Evolutionary conservation across 2,888 invertebrate species (phyloP).

Genomic region (Conomelus anceps): DNA sequence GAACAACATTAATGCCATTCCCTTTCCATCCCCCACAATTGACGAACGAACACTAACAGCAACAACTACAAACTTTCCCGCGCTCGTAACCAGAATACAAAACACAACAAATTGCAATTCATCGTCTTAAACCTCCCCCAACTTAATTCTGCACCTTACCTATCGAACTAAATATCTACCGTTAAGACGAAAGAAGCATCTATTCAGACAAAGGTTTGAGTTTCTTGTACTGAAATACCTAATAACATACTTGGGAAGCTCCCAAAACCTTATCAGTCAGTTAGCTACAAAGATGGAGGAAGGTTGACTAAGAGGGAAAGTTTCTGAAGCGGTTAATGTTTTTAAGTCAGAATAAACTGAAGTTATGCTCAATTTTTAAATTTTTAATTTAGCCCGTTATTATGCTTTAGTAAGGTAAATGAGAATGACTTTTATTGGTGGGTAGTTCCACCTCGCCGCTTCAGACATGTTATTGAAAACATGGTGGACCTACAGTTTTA

Average conservation of each 20-base stretch:
- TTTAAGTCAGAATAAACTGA: too few relatives aligned
- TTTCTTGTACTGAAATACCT: neutral
- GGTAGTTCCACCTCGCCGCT: too few relatives aligned
- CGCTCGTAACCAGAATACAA: neutral
- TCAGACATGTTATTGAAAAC: too few relatives aligned
- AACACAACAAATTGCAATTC: neutral
- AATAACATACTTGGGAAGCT: neutral
- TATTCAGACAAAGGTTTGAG: neutral
- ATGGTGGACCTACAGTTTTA: too few relatives aligned
- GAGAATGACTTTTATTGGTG: too few relatives aligned
- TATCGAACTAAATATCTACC: neutral
- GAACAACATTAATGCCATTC: neutral
- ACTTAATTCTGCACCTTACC: neutral
- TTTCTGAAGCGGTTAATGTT: neutral
- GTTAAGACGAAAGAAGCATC: neutral
- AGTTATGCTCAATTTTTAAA: too few relatives aligned
- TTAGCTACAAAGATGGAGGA: neutral
- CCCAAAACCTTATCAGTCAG: neutral
- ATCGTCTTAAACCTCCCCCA: neutral
- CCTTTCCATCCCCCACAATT: neutral
- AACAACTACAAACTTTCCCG: neutral
- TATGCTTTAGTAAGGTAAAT: too few relatives aligned
- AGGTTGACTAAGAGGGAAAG: neutral
- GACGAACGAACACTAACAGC: neutral
- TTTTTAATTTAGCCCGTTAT: too few relatives aligned